Percentiles rank a stretch among this genome's conserved stretches.
These are phyloP conservation scores for Lasioglossum lativentre DNA, from an alignment of 2,888 invertebrate species.

Conservation along the genomic window DNA sequence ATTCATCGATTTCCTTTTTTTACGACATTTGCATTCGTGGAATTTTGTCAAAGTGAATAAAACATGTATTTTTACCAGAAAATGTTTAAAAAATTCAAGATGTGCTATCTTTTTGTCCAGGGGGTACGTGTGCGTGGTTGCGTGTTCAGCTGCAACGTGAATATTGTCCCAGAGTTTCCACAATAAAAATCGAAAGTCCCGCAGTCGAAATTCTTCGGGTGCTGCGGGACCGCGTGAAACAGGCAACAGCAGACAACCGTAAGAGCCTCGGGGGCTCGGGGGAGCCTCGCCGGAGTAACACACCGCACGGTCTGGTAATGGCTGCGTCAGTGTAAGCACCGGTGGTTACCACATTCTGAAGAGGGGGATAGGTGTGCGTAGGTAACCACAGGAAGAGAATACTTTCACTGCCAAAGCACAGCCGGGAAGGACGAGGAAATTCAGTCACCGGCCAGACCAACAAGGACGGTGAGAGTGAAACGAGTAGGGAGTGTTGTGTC, in stretches of 20 bases:
- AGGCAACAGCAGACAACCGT: background rate
- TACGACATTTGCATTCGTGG: too few relatives aligned
- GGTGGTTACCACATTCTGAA: constrained; percentile 58
- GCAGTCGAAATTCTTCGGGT: background rate
- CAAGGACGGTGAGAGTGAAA: constrained; percentile 67
- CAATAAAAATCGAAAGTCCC: background rate
- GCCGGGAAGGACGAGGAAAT: constrained; percentile 75
- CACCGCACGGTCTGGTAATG: constrained; percentile 18
- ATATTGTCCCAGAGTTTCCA: background rate
- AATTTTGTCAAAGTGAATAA: too few relatives aligned
- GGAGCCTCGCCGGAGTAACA: constrained; percentile 9
- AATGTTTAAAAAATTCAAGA: too few relatives aligned
- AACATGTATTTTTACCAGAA: too few relatives aligned
- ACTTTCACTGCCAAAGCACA: constrained; percentile 83
- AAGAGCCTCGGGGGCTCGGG: background rate
- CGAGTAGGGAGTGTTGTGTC: constrained; percentile 70
- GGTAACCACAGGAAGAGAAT: constrained; percentile 81
- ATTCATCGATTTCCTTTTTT: too few relatives aligned
- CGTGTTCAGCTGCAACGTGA: background rate
- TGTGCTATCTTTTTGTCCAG: too few relatives aligned
- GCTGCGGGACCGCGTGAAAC: background rate
- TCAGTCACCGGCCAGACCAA: constrained; percentile 67
- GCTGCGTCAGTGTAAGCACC: constrained; percentile 47
- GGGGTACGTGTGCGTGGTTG: too few relatives aligned
- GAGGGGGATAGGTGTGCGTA: constrained; percentile 69